phyloP scores from a whole-genome alignment of 1,140 invertebrate species.

The Drosophila parvula region DNA sequence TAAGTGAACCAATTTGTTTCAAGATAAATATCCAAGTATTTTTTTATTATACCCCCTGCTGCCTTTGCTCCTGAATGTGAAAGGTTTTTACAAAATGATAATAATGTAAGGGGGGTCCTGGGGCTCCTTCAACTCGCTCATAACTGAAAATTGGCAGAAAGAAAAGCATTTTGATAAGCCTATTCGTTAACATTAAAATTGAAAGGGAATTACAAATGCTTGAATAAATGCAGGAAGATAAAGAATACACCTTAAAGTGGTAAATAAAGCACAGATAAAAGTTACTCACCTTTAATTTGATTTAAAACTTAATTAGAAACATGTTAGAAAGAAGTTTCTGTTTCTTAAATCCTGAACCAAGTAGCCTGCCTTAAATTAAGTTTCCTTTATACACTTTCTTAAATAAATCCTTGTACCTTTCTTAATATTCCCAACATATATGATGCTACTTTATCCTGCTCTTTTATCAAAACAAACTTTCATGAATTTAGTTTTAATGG shows the following conservation, averaged over 20 bases:
- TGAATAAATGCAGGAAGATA: background rate
- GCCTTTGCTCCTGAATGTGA: background rate
- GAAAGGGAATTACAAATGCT: background rate
- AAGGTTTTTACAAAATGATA: slow-evolving; percentile 27
- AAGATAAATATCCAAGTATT: slow-evolving; percentile 43
- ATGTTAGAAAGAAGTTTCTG: too few relatives aligned
- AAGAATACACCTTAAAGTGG: background rate
- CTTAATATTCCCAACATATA: background rate
- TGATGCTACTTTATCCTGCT: background rate
- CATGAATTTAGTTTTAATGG: background rate
- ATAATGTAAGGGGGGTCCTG: slow-evolving; percentile 8
- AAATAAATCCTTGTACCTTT: too few relatives aligned
- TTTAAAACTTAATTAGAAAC: background rate
- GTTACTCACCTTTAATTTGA: background rate
- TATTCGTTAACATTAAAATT: background rate
- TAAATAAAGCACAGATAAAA: background rate
- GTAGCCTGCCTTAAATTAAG: background rate
- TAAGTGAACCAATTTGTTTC: slow-evolving; percentile 49
- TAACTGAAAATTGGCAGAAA: background rate
- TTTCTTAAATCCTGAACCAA: background rate
- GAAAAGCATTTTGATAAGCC: background rate
- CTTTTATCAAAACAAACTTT: background rate
- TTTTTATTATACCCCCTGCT: slow-evolving; percentile 17
- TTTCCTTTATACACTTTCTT: background rate
- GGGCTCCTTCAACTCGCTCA: background rate